These are phyloP conservation scores for Theonella swinhoei DNA, from an alignment of 37 sponge, comb jelly and placozoan species.

Conservation along the genomic window DNA sequence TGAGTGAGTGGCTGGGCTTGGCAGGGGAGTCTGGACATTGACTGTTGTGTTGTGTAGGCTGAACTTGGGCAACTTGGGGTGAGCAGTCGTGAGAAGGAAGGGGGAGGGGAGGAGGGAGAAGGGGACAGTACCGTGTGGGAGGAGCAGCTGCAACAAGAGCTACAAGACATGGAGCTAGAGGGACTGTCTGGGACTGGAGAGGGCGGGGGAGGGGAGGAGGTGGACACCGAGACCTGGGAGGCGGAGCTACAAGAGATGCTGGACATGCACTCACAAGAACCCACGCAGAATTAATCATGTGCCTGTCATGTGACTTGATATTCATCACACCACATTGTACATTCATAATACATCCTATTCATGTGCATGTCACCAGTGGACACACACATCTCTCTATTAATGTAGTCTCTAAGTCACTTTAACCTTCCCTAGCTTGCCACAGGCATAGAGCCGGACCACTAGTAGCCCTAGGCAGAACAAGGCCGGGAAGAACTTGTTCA, in stretches of 20 bases:
- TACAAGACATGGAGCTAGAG: conserved; percentile 42
- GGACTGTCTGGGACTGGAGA: conserved; percentile 47
- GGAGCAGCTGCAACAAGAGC: conserved; percentile 63
- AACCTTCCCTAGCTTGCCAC: conserved; percentile 9
- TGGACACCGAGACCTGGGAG: conserved; percentile 75
- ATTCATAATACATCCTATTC: too few species aligned
- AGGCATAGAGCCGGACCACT: conserved; percentile 31
- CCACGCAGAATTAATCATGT: neutral
- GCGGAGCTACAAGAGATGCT: conserved; percentile 80
- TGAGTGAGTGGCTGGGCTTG: neutral
- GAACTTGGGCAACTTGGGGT: conserved; percentile 79
- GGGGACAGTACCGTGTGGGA: conserved; percentile 61
- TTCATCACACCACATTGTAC: too few species aligned
- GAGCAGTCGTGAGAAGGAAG: conserved; percentile 23
- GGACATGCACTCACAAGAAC: conserved; percentile 38
- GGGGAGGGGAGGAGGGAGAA: conserved; percentile 31
- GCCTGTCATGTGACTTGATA: neutral
- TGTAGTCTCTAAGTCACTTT: neutral
- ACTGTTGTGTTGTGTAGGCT: conserved; percentile 6
- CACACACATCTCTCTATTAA: too few species aligned
- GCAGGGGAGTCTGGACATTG: neutral
- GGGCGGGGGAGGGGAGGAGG: conserved; percentile 20
- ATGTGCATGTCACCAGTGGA: too few species aligned
- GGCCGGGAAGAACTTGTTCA: conserved; percentile 40
- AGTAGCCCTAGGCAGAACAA: conserved; percentile 20